phyloP scores from a whole-genome alignment of 2,113 vertebrate genomes.

The Chitala chitala region DNA sequence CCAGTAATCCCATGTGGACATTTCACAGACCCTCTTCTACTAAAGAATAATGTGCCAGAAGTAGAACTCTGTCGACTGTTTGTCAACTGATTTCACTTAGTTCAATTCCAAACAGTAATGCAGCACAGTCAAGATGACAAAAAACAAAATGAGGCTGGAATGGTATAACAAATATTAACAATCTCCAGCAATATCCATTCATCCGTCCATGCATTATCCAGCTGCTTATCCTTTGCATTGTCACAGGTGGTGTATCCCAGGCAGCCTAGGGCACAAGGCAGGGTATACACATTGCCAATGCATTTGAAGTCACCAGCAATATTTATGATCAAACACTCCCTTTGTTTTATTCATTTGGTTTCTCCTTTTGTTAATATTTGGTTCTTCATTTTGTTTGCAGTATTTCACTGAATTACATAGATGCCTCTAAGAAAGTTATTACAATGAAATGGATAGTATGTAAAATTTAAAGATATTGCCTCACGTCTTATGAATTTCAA shows the following conservation, averaged over 20 bases:
- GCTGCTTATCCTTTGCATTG: too few species aligned
- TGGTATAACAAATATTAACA: background rate
- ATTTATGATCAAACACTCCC: background rate
- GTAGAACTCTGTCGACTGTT: background rate
- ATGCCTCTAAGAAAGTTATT: background rate
- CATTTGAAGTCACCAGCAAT: too few species aligned
- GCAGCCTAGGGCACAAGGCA: too few species aligned
- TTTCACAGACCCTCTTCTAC: background rate
- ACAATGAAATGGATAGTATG: conserved; percentile 10
- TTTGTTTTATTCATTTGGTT: background rate
- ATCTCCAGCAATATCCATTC: too few species aligned
- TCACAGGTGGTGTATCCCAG: too few species aligned
- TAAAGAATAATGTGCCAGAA: too few species aligned
- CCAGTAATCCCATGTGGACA: background rate
- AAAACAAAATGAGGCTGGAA: background rate
- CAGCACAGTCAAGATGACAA: background rate
- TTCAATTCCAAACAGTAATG: background rate
- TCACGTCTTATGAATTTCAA: conserved; percentile 14
- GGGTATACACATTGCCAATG: too few species aligned
- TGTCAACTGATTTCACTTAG: background rate
- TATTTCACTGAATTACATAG: background rate
- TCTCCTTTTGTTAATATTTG: background rate
- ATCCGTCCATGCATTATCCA: too few species aligned
- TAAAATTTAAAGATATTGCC: background rate
- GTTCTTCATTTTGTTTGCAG: background rate